These are phyloP conservation scores for Stenotaenia linearis DNA, from an alignment of 2,888 invertebrate genomes.

Conservation along the genomic window DNA sequence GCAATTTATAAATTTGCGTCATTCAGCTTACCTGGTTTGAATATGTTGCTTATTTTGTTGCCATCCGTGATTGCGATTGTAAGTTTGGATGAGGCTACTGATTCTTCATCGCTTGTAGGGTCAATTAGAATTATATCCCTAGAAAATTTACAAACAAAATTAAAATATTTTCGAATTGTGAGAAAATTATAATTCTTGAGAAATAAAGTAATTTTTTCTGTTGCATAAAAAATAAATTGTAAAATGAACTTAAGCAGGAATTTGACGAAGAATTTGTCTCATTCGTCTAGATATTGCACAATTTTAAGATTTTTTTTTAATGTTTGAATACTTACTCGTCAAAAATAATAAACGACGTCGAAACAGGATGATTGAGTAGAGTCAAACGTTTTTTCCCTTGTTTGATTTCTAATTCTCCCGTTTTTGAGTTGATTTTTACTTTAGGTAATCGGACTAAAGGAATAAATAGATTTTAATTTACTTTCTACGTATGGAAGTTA, in stretches of 20 bases:
- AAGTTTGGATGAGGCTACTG: background rate
- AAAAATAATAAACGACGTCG: background rate
- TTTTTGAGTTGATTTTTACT: background rate
- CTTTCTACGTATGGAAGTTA: too few relatives aligned
- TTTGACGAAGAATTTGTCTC: too few relatives aligned
- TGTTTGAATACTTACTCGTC: background rate
- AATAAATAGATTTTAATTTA: background rate
- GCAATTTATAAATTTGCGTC: background rate
- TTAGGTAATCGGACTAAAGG: background rate
- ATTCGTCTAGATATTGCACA: too few relatives aligned
- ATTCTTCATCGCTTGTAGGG: background rate
- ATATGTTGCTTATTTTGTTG: background rate
- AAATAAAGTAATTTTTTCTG: too few relatives aligned
- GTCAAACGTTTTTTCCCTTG: background rate
- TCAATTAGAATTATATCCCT: background rate
- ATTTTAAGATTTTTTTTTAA: background rate
- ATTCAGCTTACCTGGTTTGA: background rate
- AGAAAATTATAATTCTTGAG: background rate
- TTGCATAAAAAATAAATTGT: too few relatives aligned
- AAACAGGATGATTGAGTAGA: background rate
- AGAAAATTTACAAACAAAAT: background rate
- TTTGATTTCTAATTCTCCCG: background rate
- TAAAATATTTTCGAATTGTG: too few relatives aligned
- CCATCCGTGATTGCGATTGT: background rate
- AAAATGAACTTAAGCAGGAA: too few relatives aligned